phyloP scores from a whole-genome alignment of 1,140 invertebrate species.

The Sycophaga agraensis region DNA sequence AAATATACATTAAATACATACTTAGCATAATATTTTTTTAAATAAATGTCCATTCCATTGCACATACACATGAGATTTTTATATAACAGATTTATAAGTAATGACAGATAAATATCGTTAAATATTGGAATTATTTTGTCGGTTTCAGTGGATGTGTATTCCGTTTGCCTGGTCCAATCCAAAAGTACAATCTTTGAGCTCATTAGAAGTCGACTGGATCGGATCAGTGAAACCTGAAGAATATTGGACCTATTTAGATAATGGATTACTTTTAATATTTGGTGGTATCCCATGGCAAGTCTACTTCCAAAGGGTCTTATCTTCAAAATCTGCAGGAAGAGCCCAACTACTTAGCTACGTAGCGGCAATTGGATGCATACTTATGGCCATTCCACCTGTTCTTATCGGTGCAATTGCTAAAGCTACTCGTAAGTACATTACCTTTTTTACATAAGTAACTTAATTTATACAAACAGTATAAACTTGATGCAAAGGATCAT shows the following conservation, averaged over 20 bases:
- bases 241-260: slow-evolving; percentile 86
- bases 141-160: slow-evolving; percentile 88
- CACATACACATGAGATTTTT: no score
- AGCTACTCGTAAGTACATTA: slow-evolving; percentile 81
- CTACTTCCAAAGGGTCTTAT: slow-evolving; percentile 96
- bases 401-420: slow-evolving; percentile 95
- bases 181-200: slow-evolving; percentile 75
- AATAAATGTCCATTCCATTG: no score
- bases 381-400: slow-evolving; percentile 96
- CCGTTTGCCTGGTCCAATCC: slow-evolving; percentile 91
- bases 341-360: slow-evolving; percentile 96
- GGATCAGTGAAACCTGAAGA: slow-evolving; percentile 73
- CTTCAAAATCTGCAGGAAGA: slow-evolving; percentile 88
- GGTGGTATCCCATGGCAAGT: slow-evolving; percentile 99
- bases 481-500: no score
- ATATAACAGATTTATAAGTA: no score
- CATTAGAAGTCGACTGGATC: slow-evolving; percentile 88
- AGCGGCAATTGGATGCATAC: slow-evolving; percentile 89
- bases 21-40: no score
- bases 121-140: no score
- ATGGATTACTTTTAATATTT: slow-evolving; percentile 88
- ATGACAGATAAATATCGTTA: no score
- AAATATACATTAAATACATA: no score
- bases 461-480: no score
- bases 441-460: no score